These are phyloP conservation scores for Moxostoma hubbsi DNA, from an alignment of 2,797 vertebrate genomes.

Conservation along the genomic window DNA sequence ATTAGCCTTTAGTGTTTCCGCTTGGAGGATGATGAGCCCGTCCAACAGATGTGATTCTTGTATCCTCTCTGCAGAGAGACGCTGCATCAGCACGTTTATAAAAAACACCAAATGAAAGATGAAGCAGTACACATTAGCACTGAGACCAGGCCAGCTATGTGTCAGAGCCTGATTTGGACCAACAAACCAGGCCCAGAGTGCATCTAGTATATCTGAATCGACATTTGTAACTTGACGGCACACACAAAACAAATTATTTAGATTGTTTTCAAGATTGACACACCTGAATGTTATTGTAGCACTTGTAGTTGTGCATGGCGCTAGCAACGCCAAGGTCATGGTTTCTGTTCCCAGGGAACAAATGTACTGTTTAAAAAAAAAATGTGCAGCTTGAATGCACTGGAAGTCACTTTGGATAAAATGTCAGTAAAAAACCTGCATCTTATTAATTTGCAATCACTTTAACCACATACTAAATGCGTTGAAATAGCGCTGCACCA, in stretches of 20 bases:
- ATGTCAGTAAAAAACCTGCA: too few relatives aligned
- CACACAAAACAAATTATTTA: background rate
- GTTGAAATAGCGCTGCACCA: too few relatives aligned
- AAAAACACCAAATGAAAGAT: constrained; percentile 61
- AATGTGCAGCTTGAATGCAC: too few relatives aligned
- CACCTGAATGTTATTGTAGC: too few relatives aligned
- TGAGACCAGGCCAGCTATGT: constrained; percentile 1
- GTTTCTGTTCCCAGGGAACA: too few relatives aligned
- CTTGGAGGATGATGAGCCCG: constrained; percentile 68
- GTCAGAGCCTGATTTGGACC: background rate
- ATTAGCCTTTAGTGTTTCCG: constrained; percentile 63
- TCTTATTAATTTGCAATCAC: too few relatives aligned
- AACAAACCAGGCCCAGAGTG: background rate
- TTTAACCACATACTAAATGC: too few relatives aligned
- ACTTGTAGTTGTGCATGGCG: too few relatives aligned
- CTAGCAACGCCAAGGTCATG: too few relatives aligned
- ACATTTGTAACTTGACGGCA: constrained; percentile 21
- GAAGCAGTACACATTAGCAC: constrained; percentile 47
- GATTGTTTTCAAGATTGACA: too few relatives aligned
- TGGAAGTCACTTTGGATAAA: too few relatives aligned
- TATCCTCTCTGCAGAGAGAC: constrained; percentile 59
- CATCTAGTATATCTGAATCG: constrained; percentile 12
- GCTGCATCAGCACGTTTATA: constrained; percentile 70
- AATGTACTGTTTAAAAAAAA: too few relatives aligned
- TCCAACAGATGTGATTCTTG: constrained; percentile 71